A percentile compares a stretch with the other conserved stretches of the same genome.
Evolutionary conservation across 2,888 invertebrate species (phyloP).

Genomic region (Rotaria macrura): DNA sequence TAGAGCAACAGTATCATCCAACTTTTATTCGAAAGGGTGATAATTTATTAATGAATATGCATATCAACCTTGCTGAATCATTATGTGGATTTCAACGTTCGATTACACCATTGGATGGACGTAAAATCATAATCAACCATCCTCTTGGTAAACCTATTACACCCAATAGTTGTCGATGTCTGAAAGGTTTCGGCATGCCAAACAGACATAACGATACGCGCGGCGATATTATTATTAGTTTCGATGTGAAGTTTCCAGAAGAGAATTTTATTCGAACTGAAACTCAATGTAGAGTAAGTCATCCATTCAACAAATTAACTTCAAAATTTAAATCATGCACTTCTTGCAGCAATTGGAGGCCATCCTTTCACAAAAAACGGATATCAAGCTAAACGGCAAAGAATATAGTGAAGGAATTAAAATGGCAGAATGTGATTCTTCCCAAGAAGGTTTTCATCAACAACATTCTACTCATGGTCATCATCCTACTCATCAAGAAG

Average conservation of each 20-base stretch:
- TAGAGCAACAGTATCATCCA: constrained; percentile 62
- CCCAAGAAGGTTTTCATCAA: not conserved
- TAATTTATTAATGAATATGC: constrained; percentile 60
- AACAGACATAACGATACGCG: not conserved
- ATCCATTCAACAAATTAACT: too few species aligned
- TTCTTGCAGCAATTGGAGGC: not conserved
- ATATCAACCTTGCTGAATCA: constrained; percentile 71
- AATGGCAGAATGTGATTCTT: not conserved
- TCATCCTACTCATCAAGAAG: too few species aligned
- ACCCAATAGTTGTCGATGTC: not conserved
- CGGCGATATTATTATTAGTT: constrained; percentile 67
- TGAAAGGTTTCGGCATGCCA: not conserved
- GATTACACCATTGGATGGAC: constrained; percentile 76
- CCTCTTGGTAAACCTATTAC: constrained; percentile 63
- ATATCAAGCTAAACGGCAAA: not conserved
- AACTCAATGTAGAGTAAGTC: not conserved
- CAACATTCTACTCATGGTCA: too few species aligned
- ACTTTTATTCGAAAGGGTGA: constrained; percentile 66
- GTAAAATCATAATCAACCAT: constrained; percentile 67
- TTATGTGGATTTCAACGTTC: constrained; percentile 75
- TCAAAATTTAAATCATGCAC: too few species aligned
- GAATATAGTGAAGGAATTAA: not conserved
- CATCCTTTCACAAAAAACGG: not conserved
- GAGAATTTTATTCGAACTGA: not conserved
- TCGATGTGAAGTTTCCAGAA: constrained; percentile 68